Base-by-base conservation (phyloP, 2,888 invertebrate species). In the Callyntrura sp. region DNA sequence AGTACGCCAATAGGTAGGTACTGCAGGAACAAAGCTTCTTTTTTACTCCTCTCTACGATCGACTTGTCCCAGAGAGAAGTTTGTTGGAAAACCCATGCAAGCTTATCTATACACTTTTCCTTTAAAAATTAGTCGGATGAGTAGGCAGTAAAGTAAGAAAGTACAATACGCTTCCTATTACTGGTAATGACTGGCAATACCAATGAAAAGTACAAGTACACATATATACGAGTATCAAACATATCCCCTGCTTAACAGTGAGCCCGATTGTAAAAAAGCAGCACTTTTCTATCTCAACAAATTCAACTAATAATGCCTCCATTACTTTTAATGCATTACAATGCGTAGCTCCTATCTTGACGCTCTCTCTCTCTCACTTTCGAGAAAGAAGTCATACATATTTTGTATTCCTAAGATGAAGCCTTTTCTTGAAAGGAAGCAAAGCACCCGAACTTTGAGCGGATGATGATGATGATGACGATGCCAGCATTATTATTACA, bases 351-450 rank as follows among this genome's bases (percentile, higher is more conserved):
- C 28, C 12, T 6, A 23, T 65, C 65, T 25, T 65, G n/a, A n/a
- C n/a, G n/a, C n/a, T n/a, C n/a, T n/a, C n/a, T n/a, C n/a, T n/a
- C n/a, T n/a, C n/a, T n/a, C n/a, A n/a, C 17, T 55, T 23, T 60
- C 60, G 23, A 60, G 28, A 25, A 65, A 55, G 55, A 65, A 65
- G 25, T 65, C 65, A 65, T 65, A 65, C 65, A 65, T 23, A n/a
- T n/a, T n/a, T n/a, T 23, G 17, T 6, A 65, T 23, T 12, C 25
- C 65, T 12, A 68, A 43, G 68, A 28, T 12, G 68, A 68, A 51
- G 23, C 55, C 43, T 73, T 85, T 85, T 85, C 85, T 84, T 86
- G 62, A 86, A 86, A 86, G 73, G 86, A 86, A 79, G 65, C 65
- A 65, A 60, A 60, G 85, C 85, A 78, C 85, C 85, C 85, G 78